Percentiles rank a stretch among this genome's conserved stretches.
Conservation (phyloP, 2,113 vertebrate genomes). For the Spheniscus mendiculus region DNA sequence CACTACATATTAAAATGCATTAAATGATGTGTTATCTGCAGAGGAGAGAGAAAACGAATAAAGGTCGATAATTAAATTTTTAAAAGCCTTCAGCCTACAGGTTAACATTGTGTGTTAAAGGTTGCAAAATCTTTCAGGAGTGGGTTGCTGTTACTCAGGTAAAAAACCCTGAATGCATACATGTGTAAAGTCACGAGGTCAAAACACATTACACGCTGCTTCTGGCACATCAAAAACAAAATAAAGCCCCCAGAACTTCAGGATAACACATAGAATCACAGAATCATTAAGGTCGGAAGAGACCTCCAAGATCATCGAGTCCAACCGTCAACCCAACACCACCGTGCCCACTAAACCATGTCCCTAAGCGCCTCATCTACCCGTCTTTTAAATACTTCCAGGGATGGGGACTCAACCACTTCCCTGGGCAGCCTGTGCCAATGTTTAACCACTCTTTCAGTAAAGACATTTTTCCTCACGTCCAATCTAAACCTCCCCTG, state of each 20-base stretch:
- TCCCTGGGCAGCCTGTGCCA: no score
- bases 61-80: not conserved
- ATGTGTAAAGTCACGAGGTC: not conserved
- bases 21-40: conserved; percentile 24
- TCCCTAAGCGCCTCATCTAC: no score
- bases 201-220: not conserved
- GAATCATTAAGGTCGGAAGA: no score
- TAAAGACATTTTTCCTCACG: no score
- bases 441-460: no score
- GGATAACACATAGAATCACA: not conserved
- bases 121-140: not conserved
- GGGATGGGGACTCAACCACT: no score
- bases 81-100: not conserved
- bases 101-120: not conserved
- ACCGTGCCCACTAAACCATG: no score
- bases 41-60: not conserved
- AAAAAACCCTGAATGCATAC: not conserved
- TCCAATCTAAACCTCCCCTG: no score
- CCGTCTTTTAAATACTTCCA: no score
- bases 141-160: not conserved
- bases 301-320: no score
- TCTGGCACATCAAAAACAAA: not conserved
- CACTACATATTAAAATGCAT: conserved; percentile 46
- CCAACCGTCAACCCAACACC: no score
- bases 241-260: not conserved